phyloP scores from a whole-genome alignment of 2,797 vertebrate species.

The Phrynocephalus guinanensis region DNA sequence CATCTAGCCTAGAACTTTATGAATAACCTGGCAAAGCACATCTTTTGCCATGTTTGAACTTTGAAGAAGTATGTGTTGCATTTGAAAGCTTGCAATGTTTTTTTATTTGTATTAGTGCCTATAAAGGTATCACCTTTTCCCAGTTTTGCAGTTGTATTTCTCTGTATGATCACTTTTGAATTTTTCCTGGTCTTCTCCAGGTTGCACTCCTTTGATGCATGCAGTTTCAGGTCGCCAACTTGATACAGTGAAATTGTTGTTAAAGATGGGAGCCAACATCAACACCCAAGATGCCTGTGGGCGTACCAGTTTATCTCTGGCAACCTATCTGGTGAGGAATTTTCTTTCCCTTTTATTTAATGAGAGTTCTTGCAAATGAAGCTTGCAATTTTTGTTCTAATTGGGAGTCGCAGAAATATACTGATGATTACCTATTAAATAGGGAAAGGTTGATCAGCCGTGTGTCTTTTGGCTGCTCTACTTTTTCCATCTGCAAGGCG shows the following conservation, averaged over 20 bases:
- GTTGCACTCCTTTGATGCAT: constrained; percentile 91
- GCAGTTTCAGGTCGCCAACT: constrained; percentile 88
- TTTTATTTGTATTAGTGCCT: too few species aligned
- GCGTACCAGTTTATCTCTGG: constrained; percentile 87
- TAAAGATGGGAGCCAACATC: constrained; percentile 92
- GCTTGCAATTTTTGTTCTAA: not conserved
- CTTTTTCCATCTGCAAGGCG: not conserved
- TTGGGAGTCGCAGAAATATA: too few species aligned
- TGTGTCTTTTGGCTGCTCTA: too few species aligned
- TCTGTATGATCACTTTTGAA: not conserved
- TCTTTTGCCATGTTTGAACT: too few species aligned
- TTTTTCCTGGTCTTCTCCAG: constrained; percentile 72
- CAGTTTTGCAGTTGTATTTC: too few species aligned
- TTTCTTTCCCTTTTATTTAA: constrained; percentile 18
- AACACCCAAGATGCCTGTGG: constrained; percentile 88
- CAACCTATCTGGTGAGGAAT: constrained; percentile 85
- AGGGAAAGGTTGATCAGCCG: not conserved
- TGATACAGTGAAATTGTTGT: constrained; percentile 88
- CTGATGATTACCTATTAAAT: not conserved
- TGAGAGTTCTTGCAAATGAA: not conserved
- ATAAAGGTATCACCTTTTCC: too few species aligned
- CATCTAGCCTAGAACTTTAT: too few species aligned
- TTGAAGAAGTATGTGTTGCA: too few species aligned
- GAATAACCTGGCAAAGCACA: too few species aligned
- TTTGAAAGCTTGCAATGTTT: too few species aligned